Percentiles rank a stretch among this genome's conserved stretches.
Conservation (phyloP, 2,797 vertebrate genomes). For the Melanotaenia maccullochi region DNA sequence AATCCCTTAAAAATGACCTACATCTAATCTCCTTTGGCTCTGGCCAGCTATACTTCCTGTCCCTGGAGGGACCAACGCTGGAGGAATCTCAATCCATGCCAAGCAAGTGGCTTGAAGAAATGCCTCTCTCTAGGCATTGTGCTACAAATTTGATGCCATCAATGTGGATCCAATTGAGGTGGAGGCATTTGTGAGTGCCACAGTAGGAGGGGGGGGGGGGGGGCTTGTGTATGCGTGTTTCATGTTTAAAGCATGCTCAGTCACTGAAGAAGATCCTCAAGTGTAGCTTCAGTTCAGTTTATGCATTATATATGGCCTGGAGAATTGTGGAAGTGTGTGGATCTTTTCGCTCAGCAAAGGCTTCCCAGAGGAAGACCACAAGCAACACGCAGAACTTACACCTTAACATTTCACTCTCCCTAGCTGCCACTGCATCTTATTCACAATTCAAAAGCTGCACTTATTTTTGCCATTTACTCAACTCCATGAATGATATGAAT, state of each 20-base stretch:
- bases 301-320: slow-evolving; percentile 60
- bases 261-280: slow-evolving; percentile 11
- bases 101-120: slow-evolving; percentile 55
- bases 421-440: neutral
- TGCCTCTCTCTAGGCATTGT: slow-evolving; percentile 46
- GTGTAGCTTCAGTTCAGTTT: slow-evolving; percentile 43
- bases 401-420: neutral
- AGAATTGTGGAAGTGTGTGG: slow-evolving; percentile 26
- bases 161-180: slow-evolving; percentile 3
- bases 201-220: no score
- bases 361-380: neutral
- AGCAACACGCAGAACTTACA: neutral
- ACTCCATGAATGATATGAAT: neutral
- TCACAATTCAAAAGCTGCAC: neutral
- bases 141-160: slow-evolving; percentile 52
- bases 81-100: slow-evolving; percentile 53
- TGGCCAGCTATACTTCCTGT: slow-evolving; percentile 41
- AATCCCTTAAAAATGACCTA: slow-evolving; percentile 58
- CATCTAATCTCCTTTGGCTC: slow-evolving; percentile 46
- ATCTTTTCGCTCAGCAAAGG: neutral
- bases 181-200: slow-evolving; percentile 29
- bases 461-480: neutral
- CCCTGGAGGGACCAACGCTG: slow-evolving; percentile 59
- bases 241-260: neutral
- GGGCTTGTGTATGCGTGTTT: neutral